Evolutionary conservation across 1,140 invertebrate species (phyloP), one percentile per base, ranked within the genome.

Genomic region (Coelopa frigida): DNA sequence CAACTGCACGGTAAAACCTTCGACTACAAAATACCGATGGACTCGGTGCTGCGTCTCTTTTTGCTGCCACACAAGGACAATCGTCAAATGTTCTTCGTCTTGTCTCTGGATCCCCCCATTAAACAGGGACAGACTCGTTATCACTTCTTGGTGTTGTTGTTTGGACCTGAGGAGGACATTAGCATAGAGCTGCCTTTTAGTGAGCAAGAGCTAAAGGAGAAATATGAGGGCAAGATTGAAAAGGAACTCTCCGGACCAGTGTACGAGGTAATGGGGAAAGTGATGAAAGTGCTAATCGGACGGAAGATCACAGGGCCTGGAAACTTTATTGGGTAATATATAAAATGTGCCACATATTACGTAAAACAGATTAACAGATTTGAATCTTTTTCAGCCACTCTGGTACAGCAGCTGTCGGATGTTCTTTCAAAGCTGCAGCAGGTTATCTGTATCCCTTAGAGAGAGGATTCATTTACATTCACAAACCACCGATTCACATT

Each of bases 1-100:
- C 95, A 99, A 75, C 82, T 99, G 42, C 97, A 99, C 68, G 97
- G 97, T 72, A 99, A 99, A 81, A 98, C 97, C 1, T 99, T 98
- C 70, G 96, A 99, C 75, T 99, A 99, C 73, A 99, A 99, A 73
- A 98, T 99, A 56, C 93, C 95, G 1, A 89, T 95, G 79, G 89
- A 89, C 2, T 96, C 94, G 1, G 93, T 99, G 11, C 73, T 96
- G 7, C 80, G 97, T 18, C 70, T 99, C 6, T 99, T 99, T 63
- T 75, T 98, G 18, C 73, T 99, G 37, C 96, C 95, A 0, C 95
- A 99, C 65, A 97, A 95, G 70, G 96, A 99, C 74, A 87, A 83
- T n/a, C 74, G 97, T 6, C 95, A 98, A 71, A 95, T 94, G 78
- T 99, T 93, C 72, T 98, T 98, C 74, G 94, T 98, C n/a, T 88